phyloP scores from a whole-genome alignment of 2,888 invertebrate species.

The Seladonia tumulorum region DNA sequence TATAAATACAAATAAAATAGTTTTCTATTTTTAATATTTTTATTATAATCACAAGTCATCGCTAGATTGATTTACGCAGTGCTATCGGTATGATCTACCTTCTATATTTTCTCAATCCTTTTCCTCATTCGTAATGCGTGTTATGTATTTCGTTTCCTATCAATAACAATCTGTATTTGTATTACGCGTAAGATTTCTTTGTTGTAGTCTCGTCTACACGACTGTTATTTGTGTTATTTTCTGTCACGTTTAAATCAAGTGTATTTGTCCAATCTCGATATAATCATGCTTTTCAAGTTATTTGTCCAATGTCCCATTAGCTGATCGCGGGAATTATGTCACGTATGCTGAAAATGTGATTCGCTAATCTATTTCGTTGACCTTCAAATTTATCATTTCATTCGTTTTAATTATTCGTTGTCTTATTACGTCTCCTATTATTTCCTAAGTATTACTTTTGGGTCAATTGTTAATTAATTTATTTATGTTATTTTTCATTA shows the following conservation, averaged over 20 bases:
- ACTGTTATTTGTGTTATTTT: too few relatives aligned
- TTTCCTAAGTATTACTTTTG: neutral
- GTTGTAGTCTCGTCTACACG: neutral
- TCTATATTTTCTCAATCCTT: neutral
- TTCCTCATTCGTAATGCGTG: neutral
- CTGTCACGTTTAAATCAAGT: too few relatives aligned
- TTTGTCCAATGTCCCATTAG: too few relatives aligned
- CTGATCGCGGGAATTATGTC: too few relatives aligned
- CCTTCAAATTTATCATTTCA: neutral
- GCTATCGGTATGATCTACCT: too few relatives aligned
- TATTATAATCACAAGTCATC: neutral
- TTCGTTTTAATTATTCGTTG: neutral
- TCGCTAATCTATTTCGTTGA: neutral
- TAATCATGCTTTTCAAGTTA: too few relatives aligned
- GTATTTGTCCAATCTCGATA: too few relatives aligned
- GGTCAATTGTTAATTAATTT: neutral
- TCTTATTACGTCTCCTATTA: neutral
- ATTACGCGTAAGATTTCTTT: neutral
- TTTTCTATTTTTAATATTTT: neutral
- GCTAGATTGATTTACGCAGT: too few relatives aligned
- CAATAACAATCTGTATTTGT: too few relatives aligned
- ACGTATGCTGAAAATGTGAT: neutral
- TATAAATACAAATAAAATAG: neutral
- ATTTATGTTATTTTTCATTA: neutral
- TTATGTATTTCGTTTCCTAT: neutral